phyloP scores from a whole-genome alignment of 2,113 vertebrate genomes.

The Aviceda subcristata region DNA sequence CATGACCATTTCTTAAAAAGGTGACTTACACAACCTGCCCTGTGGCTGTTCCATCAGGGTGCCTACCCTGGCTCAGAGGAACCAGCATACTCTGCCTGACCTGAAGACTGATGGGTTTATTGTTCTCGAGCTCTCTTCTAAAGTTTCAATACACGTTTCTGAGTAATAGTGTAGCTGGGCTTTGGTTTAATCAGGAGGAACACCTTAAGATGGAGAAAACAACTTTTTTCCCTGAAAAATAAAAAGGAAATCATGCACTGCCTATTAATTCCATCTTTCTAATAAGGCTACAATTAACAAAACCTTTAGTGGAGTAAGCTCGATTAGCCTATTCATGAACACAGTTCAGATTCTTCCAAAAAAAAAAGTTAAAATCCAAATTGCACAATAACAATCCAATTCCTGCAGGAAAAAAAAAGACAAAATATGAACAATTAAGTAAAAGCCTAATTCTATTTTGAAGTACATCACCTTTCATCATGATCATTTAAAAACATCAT shows the following conservation, averaged over 20 bases:
- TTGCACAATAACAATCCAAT: constrained; percentile 58
- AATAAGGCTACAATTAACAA: not conserved
- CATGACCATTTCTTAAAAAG: not conserved
- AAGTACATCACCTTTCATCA: constrained; percentile 40
- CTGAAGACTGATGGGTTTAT: not conserved
- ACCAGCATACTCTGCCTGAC: not conserved
- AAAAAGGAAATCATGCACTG: not conserved
- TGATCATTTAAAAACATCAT: not conserved
- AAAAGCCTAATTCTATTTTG: constrained; percentile 47
- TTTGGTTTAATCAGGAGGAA: not conserved
- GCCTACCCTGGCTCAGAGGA: not conserved
- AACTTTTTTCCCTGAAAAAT: not conserved
- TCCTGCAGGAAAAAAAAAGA: constrained; percentile 51
- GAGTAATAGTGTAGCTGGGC: not conserved
- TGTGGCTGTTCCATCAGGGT: fast-evolving
- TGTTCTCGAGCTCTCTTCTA: not conserved
- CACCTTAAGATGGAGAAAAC: not conserved
- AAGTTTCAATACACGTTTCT: not conserved
- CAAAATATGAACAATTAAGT: constrained; percentile 30
- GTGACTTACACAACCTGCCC: not conserved
- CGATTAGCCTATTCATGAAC: constrained; percentile 48
- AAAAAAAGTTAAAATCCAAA: constrained; percentile 63
- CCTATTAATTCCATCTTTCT: constrained; percentile 19
- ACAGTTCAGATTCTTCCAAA: constrained; percentile 48
- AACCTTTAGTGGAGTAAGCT: not conserved